phyloP scores from a whole-genome alignment of 2,888 invertebrate genomes.

The Piscicola geometra region DNA sequence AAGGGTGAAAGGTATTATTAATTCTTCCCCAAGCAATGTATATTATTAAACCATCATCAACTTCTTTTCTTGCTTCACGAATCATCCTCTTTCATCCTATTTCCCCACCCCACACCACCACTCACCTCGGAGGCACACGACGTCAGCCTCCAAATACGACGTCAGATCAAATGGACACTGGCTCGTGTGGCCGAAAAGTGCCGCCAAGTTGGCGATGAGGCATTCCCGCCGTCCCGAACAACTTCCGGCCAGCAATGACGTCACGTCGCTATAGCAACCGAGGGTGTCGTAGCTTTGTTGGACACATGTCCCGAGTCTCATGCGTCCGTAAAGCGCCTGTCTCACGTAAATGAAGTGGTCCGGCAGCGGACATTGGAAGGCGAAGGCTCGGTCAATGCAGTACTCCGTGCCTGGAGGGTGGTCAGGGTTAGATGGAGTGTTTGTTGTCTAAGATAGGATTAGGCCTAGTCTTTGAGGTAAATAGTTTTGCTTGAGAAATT shows the following conservation, averaged over 20 bases:
- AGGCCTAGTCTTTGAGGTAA: not conserved
- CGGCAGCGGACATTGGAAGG: not conserved
- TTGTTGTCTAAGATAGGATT: too few species aligned
- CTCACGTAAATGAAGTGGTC: conserved; percentile 16
- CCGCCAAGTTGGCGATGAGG: conserved; percentile 17
- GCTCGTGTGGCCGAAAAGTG: conserved; percentile 15
- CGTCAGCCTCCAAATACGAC: conserved; percentile 28
- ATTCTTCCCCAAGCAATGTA: too few species aligned
- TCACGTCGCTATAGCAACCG: conserved; percentile 19
- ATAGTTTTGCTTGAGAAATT: too few species aligned
- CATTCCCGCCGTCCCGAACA: conserved; percentile 6
- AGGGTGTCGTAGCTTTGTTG: conserved; percentile 17
- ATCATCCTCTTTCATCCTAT: not conserved
- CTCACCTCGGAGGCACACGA: conserved; percentile 23
- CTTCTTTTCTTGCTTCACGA: too few species aligned
- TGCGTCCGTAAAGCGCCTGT: conserved; percentile 21
- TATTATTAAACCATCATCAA: too few species aligned
- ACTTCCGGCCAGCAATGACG: conserved; percentile 4
- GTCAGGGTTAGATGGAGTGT: too few species aligned
- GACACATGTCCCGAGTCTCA: conserved; percentile 22
- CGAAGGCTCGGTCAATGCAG: conserved; percentile 19
- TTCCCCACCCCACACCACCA: not conserved
- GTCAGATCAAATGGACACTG: conserved; percentile 24
- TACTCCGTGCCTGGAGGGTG: conserved; percentile 31
- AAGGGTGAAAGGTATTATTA: not conserved